phyloP scores from a whole-genome alignment of 2,113 vertebrate genomes.

The Vulpes lagopus region DNA sequence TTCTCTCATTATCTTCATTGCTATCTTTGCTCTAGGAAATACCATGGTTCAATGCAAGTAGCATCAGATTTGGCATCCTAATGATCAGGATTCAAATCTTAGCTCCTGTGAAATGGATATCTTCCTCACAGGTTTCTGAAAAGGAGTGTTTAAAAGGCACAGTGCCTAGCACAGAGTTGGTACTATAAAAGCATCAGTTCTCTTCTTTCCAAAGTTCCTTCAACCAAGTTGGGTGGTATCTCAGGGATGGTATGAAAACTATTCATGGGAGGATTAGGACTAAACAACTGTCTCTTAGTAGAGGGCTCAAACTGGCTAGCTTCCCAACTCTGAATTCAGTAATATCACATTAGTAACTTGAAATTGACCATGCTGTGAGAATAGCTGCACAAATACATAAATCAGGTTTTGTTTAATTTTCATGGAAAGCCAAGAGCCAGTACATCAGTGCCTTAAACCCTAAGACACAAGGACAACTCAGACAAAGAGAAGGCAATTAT shows the following conservation, averaged over 20 bases:
- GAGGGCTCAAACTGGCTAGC: not conserved
- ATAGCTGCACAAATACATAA: conserved; percentile 23
- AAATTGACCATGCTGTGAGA: conserved; percentile 9
- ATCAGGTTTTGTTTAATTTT: conserved; percentile 50
- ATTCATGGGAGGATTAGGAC: not conserved
- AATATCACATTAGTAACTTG: conserved; percentile 37
- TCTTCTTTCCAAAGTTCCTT: conserved; percentile 28
- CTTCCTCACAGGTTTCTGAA: not conserved
- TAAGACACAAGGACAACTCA: conserved; percentile 12
- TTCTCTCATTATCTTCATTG: not conserved
- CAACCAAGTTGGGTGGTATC: not conserved
- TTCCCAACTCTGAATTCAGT: not conserved
- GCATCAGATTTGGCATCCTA: not conserved
- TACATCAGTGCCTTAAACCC: not conserved
- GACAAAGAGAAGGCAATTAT: conserved; percentile 43
- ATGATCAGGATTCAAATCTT: conserved; percentile 26
- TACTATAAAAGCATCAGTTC: not conserved
- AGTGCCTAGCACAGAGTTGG: not conserved
- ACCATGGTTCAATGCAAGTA: not conserved
- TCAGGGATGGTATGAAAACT: not conserved
- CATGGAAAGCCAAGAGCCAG: not conserved
- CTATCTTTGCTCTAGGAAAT: not conserved
- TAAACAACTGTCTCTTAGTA: conserved; percentile 18
- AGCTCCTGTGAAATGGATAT: not conserved
- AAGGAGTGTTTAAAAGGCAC: not conserved